These are phyloP conservation scores for Drosophila erecta DNA, from an alignment of 1,140 invertebrate species.

Conservation along the genomic window DNA sequence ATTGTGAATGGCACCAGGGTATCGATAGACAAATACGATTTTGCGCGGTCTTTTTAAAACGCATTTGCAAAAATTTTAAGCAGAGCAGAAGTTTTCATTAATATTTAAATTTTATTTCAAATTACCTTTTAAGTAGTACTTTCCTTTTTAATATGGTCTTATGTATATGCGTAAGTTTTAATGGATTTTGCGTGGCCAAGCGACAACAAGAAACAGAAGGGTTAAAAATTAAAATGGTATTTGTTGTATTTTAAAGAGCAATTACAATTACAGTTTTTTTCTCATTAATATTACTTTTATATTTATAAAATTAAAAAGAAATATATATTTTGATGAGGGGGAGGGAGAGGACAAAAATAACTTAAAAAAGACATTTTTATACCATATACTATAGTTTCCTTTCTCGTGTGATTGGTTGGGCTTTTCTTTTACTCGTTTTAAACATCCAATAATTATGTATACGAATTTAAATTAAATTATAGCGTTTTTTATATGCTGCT, in stretches of 20 bases:
- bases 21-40: conserved; percentile 7
- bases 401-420: conserved; percentile 47
- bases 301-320: conserved; percentile 83
- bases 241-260: conserved; percentile 76
- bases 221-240: conserved; percentile 66
- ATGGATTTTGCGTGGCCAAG: conserved; percentile 57
- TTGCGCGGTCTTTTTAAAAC: background rate
- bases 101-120: conserved; percentile 67
- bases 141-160: conserved; percentile 69
- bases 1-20: background rate
- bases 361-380: conserved; percentile 77
- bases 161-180: conserved; percentile 53
- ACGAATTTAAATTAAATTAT: conserved; percentile 79
- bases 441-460: conserved; percentile 76
- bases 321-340: conserved; percentile 75
- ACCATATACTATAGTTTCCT: conserved; percentile 73
- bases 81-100: conserved; percentile 30
- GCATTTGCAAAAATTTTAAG: conserved; percentile 17
- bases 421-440: conserved; percentile 49
- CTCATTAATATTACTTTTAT: conserved; percentile 81
- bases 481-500: conserved; percentile 76
- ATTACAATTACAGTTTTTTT: conserved; percentile 82
- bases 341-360: conserved; percentile 66
- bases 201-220: conserved; percentile 68
- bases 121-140: conserved; percentile 75